Evolutionary conservation across 1,140 invertebrate genomes (phyloP).

Genomic region (Eufriesea mexicana): DNA sequence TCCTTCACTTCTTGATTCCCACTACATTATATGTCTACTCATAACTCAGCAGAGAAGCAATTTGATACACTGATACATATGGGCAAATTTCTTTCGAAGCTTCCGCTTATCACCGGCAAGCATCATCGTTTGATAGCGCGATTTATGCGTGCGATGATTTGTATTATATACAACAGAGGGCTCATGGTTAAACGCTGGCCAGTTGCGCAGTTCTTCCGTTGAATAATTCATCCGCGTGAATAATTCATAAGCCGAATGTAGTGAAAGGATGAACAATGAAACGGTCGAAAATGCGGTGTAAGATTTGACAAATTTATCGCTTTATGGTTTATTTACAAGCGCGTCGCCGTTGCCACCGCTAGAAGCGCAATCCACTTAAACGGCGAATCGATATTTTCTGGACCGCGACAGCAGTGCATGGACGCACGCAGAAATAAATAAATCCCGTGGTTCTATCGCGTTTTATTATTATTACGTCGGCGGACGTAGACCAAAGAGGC

Average conservation of each 20-base stretch:
- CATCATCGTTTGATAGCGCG: neutral
- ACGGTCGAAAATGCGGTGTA: conserved; percentile 39
- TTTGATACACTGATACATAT: neutral
- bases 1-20: too few species aligned
- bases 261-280: conserved; percentile 45
- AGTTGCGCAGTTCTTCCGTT: conserved; percentile 40
- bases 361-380: conserved; percentile 45
- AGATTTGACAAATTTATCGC: conserved; percentile 57
- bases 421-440: conserved; percentile 7
- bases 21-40: too few species aligned
- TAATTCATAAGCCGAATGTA: conserved; percentile 46
- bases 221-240: conserved; percentile 49
- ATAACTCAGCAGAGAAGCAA: neutral
- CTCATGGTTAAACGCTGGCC: conserved; percentile 43
- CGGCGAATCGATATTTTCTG: conserved; percentile 41
- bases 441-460: neutral
- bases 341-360: neutral
- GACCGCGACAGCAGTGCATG: neutral
- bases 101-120: neutral
- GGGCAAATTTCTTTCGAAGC: neutral
- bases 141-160: conserved; percentile 40
- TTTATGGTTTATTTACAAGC: conserved; percentile 50
- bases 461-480: conserved; percentile 19
- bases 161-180: conserved; percentile 26
- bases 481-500: neutral